Percentiles rank a stretch among this genome's conserved stretches.
Conservation (phyloP, 2,797 vertebrate genomes). For the Sebastes jordani region DNA sequence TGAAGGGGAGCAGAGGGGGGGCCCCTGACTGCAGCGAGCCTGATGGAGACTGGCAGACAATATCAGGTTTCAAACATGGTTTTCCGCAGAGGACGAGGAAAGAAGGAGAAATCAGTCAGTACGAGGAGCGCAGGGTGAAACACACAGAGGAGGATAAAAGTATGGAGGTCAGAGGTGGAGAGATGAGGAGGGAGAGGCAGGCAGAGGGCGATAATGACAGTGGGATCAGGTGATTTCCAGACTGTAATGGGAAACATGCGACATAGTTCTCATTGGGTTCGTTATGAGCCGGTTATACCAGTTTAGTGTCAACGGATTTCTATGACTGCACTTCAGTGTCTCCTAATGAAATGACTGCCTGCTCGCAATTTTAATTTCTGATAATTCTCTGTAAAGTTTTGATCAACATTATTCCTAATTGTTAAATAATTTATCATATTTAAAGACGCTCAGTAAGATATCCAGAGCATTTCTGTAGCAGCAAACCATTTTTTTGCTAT, state of each 20-base stretch:
- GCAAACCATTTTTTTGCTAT: too few relatives aligned
- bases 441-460: too few relatives aligned
- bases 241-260: constrained; percentile 28
- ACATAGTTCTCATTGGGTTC: background rate
- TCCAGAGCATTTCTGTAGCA: too few relatives aligned
- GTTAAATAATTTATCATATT: background rate
- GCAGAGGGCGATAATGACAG: background rate
- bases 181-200: background rate
- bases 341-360: background rate
- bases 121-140: background rate
- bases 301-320: constrained; percentile 1
- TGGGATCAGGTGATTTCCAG: constrained; percentile 10
- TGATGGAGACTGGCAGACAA: constrained; percentile 58
- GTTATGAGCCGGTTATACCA: constrained; percentile 6
- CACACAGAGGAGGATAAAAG: background rate
- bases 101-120: constrained; percentile 8
- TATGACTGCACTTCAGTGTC: background rate
- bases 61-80: constrained; percentile 51
- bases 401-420: background rate
- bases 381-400: background rate
- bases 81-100: background rate
- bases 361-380: background rate
- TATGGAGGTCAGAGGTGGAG: constrained; percentile 12
- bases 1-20: background rate
- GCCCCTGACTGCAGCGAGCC: background rate